Conservation (phyloP, 2,797 vertebrate species). For the Threskiornis aethiopicus region DNA sequence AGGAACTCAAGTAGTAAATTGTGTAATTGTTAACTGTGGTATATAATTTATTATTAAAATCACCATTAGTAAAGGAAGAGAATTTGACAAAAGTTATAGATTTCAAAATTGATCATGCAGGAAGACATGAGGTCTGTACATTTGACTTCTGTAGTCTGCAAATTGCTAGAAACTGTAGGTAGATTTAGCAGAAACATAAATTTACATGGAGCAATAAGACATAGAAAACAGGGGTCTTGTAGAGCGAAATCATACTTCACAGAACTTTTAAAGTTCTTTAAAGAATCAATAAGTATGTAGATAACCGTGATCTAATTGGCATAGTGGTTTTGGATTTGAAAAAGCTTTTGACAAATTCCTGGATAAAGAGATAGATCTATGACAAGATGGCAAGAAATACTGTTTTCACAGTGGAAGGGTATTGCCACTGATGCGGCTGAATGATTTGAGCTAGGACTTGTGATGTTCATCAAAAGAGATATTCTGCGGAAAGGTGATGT, state of each 20-base stretch:
- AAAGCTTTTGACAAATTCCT: not conserved
- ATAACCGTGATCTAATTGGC: not conserved
- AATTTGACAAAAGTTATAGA: not conserved
- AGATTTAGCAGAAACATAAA: not conserved
- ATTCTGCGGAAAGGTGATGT: not conserved
- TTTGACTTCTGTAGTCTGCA: not conserved
- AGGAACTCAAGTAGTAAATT: constrained; percentile 13
- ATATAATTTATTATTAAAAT: constrained; percentile 18
- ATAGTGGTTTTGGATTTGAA: not conserved
- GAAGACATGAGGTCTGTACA: not conserved
- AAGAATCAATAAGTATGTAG: not conserved
- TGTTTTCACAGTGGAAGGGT: not conserved
- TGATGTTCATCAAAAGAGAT: not conserved
- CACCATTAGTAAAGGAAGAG: not conserved
- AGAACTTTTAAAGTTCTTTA: not conserved
- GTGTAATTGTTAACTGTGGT: not conserved
- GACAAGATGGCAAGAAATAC: not conserved
- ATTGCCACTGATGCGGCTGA: not conserved
- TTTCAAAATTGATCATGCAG: not conserved
- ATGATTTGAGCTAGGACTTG: not conserved
- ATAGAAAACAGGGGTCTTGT: not conserved
- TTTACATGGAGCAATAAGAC: not conserved
- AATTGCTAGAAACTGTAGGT: not conserved
- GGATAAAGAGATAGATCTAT: not conserved
- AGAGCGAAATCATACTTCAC: not conserved